Evolutionary conservation across 2,113 vertebrate genomes (phyloP).

Genomic region (Dissostichus mawsoni): DNA sequence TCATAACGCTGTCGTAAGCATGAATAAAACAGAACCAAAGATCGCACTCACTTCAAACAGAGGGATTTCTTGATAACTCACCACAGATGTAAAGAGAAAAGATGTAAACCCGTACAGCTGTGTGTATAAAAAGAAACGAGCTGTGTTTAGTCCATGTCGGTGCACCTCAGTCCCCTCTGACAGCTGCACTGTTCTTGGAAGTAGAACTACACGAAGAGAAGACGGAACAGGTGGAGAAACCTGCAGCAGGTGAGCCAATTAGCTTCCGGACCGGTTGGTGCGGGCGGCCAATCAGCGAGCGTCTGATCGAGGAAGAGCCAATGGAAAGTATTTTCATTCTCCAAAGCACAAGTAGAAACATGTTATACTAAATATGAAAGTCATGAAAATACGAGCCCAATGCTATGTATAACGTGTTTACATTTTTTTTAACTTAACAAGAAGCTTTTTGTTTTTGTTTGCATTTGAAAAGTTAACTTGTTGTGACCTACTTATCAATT

Average conservation of each 20-base stretch:
- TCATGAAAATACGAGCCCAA: background rate
- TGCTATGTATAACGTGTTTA: no score
- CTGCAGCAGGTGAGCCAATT: constrained; percentile 39
- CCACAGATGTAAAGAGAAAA: constrained; percentile 2
- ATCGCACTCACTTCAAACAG: background rate
- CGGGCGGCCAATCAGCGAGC: constrained; percentile 54
- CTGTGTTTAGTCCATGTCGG: constrained; percentile 46
- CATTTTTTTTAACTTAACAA: background rate
- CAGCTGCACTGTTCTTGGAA: background rate
- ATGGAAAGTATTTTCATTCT: background rate
- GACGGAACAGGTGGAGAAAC: constrained; percentile 18
- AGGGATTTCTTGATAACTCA: constrained; percentile 32
- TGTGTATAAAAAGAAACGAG: background rate
- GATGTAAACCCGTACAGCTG: background rate
- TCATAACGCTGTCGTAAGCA: background rate
- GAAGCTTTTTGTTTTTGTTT: background rate
- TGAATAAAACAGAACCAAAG: background rate
- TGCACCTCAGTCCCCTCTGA: background rate
- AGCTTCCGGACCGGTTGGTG: background rate
- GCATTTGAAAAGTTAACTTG: background rate
- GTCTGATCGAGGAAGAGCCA: constrained; percentile 8
- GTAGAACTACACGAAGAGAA: background rate
- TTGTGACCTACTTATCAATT: background rate
- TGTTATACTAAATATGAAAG: background rate
- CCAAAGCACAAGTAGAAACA: background rate